phyloP scores from a whole-genome alignment of 1,140 invertebrate genomes.

The Drosophila mojavensis region DNA sequence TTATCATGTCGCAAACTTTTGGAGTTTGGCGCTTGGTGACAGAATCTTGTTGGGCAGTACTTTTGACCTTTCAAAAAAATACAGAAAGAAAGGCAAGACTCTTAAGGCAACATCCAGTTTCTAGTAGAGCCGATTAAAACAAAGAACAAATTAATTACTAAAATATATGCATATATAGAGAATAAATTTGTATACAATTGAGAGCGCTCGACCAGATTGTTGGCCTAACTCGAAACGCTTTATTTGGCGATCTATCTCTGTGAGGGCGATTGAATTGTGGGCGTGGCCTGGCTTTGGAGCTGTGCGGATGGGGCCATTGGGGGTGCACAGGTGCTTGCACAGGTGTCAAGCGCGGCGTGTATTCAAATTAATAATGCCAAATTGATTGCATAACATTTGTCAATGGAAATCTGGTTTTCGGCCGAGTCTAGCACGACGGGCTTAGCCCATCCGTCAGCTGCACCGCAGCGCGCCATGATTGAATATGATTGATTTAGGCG shows the following conservation, averaged over 20 bases:
- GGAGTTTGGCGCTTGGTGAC: too few relatives aligned
- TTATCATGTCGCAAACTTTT: too few relatives aligned
- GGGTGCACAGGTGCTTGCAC: slow-evolving; percentile 15
- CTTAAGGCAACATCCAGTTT: background rate
- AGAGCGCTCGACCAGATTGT: slow-evolving; percentile 25
- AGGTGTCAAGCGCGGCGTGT: slow-evolving; percentile 53
- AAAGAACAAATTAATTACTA: background rate
- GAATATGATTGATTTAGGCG: slow-evolving; percentile 74
- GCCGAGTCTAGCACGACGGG: slow-evolving; percentile 26
- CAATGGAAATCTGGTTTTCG: slow-evolving; percentile 68
- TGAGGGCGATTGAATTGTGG: slow-evolving; percentile 32
- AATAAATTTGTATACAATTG: slow-evolving; percentile 10
- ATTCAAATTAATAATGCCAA: slow-evolving; percentile 79
- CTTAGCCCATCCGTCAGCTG: slow-evolving; percentile 53
- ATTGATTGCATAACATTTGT: slow-evolving; percentile 78
- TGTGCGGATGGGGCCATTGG: too few relatives aligned
- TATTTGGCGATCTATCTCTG: slow-evolving; percentile 1
- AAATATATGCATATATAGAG: slow-evolving; percentile 1
- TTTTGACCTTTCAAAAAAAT: too few relatives aligned
- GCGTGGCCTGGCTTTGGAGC: slow-evolving; percentile 19
- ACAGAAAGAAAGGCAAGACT: too few relatives aligned
- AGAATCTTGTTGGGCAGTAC: too few relatives aligned
- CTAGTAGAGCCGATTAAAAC: background rate
- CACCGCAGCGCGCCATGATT: slow-evolving; percentile 54
- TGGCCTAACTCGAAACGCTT: slow-evolving; percentile 10